Evolutionary conservation across 2,888 invertebrate species (phyloP).

Genomic region (Auanema freiburgensis): DNA sequence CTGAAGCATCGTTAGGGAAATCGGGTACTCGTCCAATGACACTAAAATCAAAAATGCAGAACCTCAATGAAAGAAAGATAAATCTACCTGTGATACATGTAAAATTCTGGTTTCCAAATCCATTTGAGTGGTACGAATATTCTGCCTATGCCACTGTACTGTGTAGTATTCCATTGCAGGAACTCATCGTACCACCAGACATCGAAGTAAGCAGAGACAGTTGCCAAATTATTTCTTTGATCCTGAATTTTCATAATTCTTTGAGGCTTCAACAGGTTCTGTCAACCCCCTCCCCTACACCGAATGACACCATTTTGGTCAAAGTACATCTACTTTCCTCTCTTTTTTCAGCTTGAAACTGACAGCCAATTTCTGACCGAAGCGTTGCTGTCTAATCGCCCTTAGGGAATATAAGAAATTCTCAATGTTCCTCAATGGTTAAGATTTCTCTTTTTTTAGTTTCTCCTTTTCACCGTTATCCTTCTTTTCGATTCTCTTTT

Average conservation of each 20-base stretch:
- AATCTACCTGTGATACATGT: constrained; percentile 54
- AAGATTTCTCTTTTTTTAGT: not conserved
- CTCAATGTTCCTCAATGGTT: not conserved
- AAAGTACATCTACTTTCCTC: not conserved
- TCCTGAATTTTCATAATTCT: constrained; percentile 42
- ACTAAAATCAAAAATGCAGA: constrained; percentile 26
- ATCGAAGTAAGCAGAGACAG: constrained; percentile 63
- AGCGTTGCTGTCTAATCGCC: not conserved
- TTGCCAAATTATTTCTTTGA: constrained; percentile 62
- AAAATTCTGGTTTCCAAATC: constrained; percentile 64
- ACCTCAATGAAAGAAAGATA: too few species aligned
- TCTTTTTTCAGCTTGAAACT: constrained; percentile 3
- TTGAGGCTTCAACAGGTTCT: not conserved
- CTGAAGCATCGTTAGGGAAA: constrained; percentile 54
- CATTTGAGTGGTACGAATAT: constrained; percentile 59
- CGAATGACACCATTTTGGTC: not conserved
- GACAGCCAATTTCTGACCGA: constrained; percentile 3
- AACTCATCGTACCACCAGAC: constrained; percentile 59
- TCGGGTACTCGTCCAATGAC: constrained; percentile 60
- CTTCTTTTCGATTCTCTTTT: not conserved
- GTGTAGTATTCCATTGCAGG: constrained; percentile 53
- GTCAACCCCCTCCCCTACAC: not conserved
- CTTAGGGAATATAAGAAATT: not conserved
- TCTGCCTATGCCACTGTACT: constrained; percentile 46
- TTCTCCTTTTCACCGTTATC: not conserved